Evolutionary conservation across 2,888 invertebrate genomes (phyloP).

Genomic region (Ischnura elegans): DNA sequence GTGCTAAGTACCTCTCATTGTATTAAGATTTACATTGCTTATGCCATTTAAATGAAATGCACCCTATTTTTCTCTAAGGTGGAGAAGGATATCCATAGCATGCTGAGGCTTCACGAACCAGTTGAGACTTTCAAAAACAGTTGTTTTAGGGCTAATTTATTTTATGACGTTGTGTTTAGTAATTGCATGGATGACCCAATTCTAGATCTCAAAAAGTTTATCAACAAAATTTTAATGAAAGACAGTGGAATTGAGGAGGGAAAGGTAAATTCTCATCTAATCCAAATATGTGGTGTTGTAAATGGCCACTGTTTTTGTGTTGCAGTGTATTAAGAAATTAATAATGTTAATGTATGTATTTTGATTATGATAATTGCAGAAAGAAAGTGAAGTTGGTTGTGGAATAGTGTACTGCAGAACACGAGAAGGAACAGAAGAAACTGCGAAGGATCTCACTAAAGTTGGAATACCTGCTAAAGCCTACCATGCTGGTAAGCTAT

Average conservation of each 20-base stretch:
- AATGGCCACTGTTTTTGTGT: conserved; percentile 57
- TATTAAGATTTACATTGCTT: no score
- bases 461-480: conserved; percentile 88
- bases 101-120: conserved; percentile 85
- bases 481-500: conserved; percentile 90
- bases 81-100: conserved; percentile 88
- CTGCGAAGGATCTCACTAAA: conserved; percentile 87
- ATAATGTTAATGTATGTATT: conserved; percentile 37
- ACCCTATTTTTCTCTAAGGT: conserved; percentile 81
- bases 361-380: conserved; percentile 74
- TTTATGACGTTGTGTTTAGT: conserved; percentile 95
- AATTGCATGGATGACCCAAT: conserved; percentile 91
- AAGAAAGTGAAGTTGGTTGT: conserved; percentile 80
- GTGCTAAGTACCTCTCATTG: no score
- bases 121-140: conserved; percentile 89
- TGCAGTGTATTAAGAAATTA: no score
- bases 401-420: conserved; percentile 98
- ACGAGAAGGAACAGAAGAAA: conserved; percentile 91
- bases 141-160: conserved; percentile 95
- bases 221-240: conserved; percentile 83
- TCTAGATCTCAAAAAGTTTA: conserved; percentile 88
- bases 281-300: not conserved
- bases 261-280: conserved; percentile 77
- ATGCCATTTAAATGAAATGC: no score
- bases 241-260: conserved; percentile 79